Evolutionary conservation across 2,113 vertebrate genomes (phyloP).

Genomic region (Vicugna pacos): DNA sequence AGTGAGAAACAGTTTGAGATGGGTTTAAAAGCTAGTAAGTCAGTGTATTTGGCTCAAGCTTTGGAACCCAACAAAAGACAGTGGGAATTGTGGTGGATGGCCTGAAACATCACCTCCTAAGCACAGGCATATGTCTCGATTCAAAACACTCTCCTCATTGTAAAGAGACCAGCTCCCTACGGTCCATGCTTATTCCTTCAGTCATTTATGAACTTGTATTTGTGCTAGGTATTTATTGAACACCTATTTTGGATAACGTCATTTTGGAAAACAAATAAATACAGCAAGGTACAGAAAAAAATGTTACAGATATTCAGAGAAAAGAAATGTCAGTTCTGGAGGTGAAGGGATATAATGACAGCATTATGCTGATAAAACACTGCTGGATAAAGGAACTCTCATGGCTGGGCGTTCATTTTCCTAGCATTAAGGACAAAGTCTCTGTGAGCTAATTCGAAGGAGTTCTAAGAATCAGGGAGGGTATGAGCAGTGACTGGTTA

Average conservation of each 20-base stretch:
- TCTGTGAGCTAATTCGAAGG: background rate
- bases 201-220: background rate
- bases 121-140: background rate
- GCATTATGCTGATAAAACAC: background rate
- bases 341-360: background rate
- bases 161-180: background rate
- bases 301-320: background rate
- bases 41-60: background rate
- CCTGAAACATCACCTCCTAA: background rate
- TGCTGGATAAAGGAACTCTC: background rate
- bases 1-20: fast-evolving
- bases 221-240: background rate
- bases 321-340: background rate
- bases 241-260: background rate
- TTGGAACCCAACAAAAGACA: background rate
- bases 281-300: background rate
- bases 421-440: background rate
- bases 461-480: background rate
- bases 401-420: background rate
- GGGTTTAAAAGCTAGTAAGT: background rate
- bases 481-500: background rate
- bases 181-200: background rate
- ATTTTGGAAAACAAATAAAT: background rate
- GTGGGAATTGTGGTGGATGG: background rate
- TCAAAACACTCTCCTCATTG: background rate